Conservation (phyloP, 2,888 invertebrate species). For the Tenthredo scrophulariae region DNA sequence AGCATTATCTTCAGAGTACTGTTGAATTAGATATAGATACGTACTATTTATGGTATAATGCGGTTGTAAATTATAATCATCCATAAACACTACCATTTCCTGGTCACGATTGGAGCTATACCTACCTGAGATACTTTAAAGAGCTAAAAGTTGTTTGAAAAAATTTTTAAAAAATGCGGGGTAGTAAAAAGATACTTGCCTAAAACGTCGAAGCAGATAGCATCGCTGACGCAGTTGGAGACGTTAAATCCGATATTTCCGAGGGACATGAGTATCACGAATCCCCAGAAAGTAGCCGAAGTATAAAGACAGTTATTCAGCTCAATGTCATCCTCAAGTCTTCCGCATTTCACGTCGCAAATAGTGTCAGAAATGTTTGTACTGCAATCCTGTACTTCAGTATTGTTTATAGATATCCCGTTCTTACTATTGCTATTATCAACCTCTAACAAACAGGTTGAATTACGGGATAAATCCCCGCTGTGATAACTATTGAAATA, state of each 20-base stretch:
- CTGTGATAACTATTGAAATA: slow-evolving; percentile 56
- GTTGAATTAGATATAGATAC: not conserved
- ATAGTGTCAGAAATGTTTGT: slow-evolving; percentile 54
- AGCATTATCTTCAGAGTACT: not conserved
- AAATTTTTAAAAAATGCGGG: not conserved
- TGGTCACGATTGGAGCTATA: not conserved
- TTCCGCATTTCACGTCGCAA: slow-evolving; percentile 66
- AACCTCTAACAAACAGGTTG: slow-evolving; percentile 59
- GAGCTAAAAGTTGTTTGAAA: not conserved
- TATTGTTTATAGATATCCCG: not conserved
- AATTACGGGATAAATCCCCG: slow-evolving; percentile 58
- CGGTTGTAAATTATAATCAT: not conserved
- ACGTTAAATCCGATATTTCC: slow-evolving; percentile 92
- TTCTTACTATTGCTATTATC: not conserved
- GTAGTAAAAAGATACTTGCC: slow-evolving; percentile 79
- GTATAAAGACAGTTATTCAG: slow-evolving; percentile 79
- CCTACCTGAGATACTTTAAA: not conserved
- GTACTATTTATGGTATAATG: not conserved
- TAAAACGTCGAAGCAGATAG: slow-evolving; percentile 93
- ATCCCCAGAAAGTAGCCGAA: slow-evolving; percentile 86
- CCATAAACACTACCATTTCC: not conserved
- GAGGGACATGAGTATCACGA: slow-evolving; percentile 85
- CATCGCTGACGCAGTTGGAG: slow-evolving; percentile 92
- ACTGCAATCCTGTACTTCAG: slow-evolving; percentile 54
- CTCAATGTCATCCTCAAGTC: slow-evolving; percentile 62